Conservation (phyloP, 2,888 invertebrate species). For the Zaprionus lineosus region DNA sequence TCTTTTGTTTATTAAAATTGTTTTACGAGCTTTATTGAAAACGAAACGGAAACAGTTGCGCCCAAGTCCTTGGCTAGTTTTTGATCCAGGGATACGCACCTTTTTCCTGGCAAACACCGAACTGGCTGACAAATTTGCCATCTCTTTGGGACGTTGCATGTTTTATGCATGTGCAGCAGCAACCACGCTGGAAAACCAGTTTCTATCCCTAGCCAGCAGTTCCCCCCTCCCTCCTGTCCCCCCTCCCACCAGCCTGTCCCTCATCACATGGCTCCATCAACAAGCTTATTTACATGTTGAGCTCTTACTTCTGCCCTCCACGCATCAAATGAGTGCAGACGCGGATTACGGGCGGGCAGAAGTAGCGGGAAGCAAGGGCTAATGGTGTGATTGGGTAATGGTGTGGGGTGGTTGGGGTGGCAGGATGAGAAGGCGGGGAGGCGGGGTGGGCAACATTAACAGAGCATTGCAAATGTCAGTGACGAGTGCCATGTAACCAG, state of each 20-base stretch:
- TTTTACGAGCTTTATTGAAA: constrained; percentile 54
- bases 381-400: neutral
- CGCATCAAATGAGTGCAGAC: constrained; percentile 52
- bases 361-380: neutral
- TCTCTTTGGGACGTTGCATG: constrained; percentile 29
- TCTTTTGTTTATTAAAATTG: constrained; percentile 63
- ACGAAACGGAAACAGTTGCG: constrained; percentile 27
- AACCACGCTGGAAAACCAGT: constrained; percentile 18
- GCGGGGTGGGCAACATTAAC: constrained; percentile 5
- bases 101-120: constrained; percentile 2
- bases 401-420: neutral
- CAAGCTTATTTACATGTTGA: constrained; percentile 62
- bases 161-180: constrained; percentile 46
- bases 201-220: constrained; percentile 14
- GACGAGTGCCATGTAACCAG: constrained; percentile 32
- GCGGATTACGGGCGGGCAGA: neutral
- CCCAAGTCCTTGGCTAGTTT: constrained; percentile 13
- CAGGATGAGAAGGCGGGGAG: neutral
- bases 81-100: constrained; percentile 27
- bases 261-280: too few species aligned
- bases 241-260: too few species aligned
- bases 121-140: constrained; percentile 32
- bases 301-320: constrained; percentile 19
- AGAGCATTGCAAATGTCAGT: constrained; percentile 34
- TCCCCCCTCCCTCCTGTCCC: neutral